Base-by-base conservation (phyloP, 2,113 vertebrate species). In the Ailurus styani region DNA sequence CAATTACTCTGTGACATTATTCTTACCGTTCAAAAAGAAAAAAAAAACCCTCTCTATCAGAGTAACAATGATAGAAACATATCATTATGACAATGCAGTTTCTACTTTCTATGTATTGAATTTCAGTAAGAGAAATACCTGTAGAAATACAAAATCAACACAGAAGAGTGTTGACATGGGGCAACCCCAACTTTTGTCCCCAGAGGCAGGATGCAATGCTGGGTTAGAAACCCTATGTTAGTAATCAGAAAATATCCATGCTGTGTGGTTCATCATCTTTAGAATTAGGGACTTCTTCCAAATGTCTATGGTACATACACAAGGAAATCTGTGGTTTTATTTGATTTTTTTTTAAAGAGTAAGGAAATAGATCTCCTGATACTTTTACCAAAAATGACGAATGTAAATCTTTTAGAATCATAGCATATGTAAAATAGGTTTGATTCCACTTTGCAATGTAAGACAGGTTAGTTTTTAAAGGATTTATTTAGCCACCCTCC, bases 1-100 rank as follows among this genome's bases (percentile, higher is more conserved):
- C 42, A 95, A 91, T 84, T 88, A 91, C 66, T 95, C 88, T 7
- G 15, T 60, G 78, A 73, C 29, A 37, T 89, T 93, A 84, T 84
- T 93, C 82, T 40, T 72, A 11, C 7, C 55, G 1, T 93, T 77
- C 12, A 83, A 90, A 60, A 84, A 55, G 75, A 52, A 75, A 21
- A 21, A n/a, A 47, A 72, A 60, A 62, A 60, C 0, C 18, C 15
- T 87, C 12, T 83, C 17, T 47, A 60, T 64, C n/a, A 70, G 60
- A 79, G 13, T 60, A 85, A 78, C 21, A 75, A 40, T 62, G 29
- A 42, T 77, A 81, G 70, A 93, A 95, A 79, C 3, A 55, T 47
- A 93, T 89, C n/a, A 29, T 94, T 88, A n/a, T 57, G 21, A 86
- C 31, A 89, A 52, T 45, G 54, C 21, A 77, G 15, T 79, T 91